Conservation (phyloP, 2,113 vertebrate genomes). For the Labeo catla region DNA sequence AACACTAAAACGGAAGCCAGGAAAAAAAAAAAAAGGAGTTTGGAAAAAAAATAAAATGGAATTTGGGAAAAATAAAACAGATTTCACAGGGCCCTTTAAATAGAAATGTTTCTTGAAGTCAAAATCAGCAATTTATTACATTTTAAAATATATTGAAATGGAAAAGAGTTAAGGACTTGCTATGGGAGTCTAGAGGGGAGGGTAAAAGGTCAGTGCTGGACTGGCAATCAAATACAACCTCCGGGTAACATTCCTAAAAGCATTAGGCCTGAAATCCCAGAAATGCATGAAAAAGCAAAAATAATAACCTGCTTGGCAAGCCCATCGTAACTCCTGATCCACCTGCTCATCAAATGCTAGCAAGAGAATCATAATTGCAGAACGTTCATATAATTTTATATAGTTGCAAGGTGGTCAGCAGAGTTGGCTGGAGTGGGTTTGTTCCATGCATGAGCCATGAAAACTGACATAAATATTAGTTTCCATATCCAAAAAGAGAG, state of each 20-base stretch:
- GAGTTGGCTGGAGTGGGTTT: background rate
- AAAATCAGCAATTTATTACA: background rate
- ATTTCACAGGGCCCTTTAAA: too few species aligned
- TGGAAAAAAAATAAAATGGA: too few species aligned
- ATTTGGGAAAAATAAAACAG: too few species aligned
- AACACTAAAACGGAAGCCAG: too few species aligned
- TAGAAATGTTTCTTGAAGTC: background rate
- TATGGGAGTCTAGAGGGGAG: background rate
- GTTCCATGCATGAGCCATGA: slow-evolving; percentile 6
- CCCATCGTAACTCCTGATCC: slow-evolving; percentile 32
- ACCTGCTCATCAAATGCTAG: slow-evolving; percentile 47
- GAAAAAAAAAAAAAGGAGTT: too few species aligned
- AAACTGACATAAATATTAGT: slow-evolving; percentile 9
- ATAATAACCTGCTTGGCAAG: slow-evolving; percentile 43
- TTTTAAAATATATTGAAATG: background rate
- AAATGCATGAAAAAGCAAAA: slow-evolving; percentile 47
- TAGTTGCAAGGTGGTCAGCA: background rate
- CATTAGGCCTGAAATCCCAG: slow-evolving; percentile 50
- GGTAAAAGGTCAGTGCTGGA: slow-evolving; percentile 36
- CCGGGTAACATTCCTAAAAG: slow-evolving; percentile 55
- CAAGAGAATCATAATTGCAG: slow-evolving; percentile 18
- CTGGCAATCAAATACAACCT: slow-evolving; percentile 47
- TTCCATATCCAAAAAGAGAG: slow-evolving; percentile 8
- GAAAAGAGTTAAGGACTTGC: background rate
- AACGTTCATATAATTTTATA: background rate